Evolutionary conservation across 2,888 invertebrate genomes (phyloP), one percentile per base, ranked within the genome.

Genomic region (Leptarthrus brevirostris): DNA sequence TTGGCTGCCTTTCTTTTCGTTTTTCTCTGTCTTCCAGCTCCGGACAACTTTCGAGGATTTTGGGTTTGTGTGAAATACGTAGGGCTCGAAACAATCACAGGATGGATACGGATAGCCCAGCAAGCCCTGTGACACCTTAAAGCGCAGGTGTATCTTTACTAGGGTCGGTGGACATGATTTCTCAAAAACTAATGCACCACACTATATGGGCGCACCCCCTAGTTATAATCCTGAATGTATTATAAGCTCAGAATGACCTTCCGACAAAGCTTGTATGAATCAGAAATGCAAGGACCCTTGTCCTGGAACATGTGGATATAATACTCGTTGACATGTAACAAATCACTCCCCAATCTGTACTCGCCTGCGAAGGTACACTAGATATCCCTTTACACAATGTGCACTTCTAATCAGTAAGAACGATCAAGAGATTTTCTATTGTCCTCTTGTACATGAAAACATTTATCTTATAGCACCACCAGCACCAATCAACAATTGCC

Each of bases 261-360:
- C 88, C 58, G 89, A 91, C 81, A 89, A 87, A 83, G 92, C 92
- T 58, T 93, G 93, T 81, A 88, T 90, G 77, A 92, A 92, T 84
- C 91, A 91, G 82, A 90, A 90, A 82, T 93, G 93, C 83, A 87
- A 88, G 72, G 89, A 93, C 83, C 93, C 93, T 18, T 92, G 93
- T 79, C 86, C 86, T 20, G 92, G 92, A 71, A 89, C 91, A n/a
- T 93, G 93, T 82, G 93, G 92, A 26, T 85, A 89, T 16, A 89
- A 89, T 79, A 91, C 93, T 2, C 87, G 88, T 77, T 94, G 93
- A 82, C 88, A 88, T 80, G 91, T 92, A 44, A 88, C 91, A 36
- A 92, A 92, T 83, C 93, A 93, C 81, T 91, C 90, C 79, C 92
- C 93, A 0, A 91, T 92, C 79, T 93, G 93, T 81, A 89, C 88